phyloP scores from a whole-genome alignment of 2,888 invertebrate genomes.

The Ectropis crepuscularia region DNA sequence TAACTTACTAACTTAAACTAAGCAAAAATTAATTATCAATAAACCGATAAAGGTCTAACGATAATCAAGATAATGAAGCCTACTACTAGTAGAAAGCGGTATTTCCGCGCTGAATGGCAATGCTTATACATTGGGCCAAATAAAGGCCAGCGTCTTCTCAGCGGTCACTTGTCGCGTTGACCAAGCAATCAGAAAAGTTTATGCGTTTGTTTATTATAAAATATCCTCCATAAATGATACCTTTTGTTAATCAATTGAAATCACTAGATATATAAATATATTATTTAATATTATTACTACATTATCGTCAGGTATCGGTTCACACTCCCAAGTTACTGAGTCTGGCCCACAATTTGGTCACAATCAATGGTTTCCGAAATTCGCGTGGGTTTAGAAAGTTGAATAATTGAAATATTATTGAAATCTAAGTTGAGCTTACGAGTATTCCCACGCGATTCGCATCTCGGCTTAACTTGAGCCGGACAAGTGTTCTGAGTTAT shows the following conservation, averaged over 20 bases:
- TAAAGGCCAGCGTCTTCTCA: too few species aligned
- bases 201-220: neutral
- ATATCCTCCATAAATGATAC: neutral
- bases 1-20: too few species aligned
- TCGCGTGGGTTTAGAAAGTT: conserved; percentile 27
- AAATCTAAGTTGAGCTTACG: conserved; percentile 19
- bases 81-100: too few species aligned
- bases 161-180: too few species aligned
- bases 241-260: conserved; percentile 3
- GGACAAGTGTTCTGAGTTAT: neutral
- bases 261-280: neutral
- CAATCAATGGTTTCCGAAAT: conserved; percentile 14
- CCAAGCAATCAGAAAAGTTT: neutral
- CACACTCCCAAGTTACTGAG: conserved; percentile 7
- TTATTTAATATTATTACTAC: too few species aligned
- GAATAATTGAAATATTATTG: conserved; percentile 30
- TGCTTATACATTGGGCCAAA: too few species aligned
- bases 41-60: too few species aligned
- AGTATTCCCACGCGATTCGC: conserved; percentile 30
- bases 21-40: too few species aligned
- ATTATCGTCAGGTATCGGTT: too few species aligned
- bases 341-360: conserved; percentile 21
- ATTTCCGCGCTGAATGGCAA: too few species aligned
- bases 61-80: too few species aligned
- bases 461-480: conserved; percentile 7